Evolutionary conservation across 1,140 invertebrate species (phyloP), one percentile per base, ranked within the genome.

Genomic region (Lepidurus apus): DNA sequence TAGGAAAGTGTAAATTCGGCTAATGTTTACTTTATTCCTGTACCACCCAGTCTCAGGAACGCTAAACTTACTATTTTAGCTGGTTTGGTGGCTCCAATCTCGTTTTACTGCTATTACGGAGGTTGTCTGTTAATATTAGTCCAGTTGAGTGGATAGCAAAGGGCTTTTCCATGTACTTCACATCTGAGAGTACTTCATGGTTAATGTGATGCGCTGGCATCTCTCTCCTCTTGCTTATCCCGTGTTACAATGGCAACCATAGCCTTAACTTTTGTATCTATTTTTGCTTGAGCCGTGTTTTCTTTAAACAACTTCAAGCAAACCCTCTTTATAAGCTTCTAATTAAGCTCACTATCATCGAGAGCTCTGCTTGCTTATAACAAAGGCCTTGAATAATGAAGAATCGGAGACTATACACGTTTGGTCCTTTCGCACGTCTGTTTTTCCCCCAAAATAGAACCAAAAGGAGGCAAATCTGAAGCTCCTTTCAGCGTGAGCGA

Each of bases 131-230:
- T 65, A 65, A 65, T 65, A 65, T 65, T 65, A 65, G 53, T 65
- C 53, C 53, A 65, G 53, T 65, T 65, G 53, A 65, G 53, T 65
- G 53, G 53, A 65, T n/a, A 65, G 53, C 53, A 65, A 65, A 65
- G 53, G 53, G 53, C 53, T 65, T 65, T 65, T 65, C 53, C 53
- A 21, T 65, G 53, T 65, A 65, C 53, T 65, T 65, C 53, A 65
- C 53, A 65, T 65, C 53, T 65, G 53, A 65, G 53, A 65, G 53
- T 65, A 65, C 53, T 65, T 65, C 53, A 65, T 65, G 53, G 53
- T 65, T 65, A 65, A 65, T 65, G 53, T 65, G 53, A 21, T 65
- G 53, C 53, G 53, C 53, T 65, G 4, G 53, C 53, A 65, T 65
- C 53, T 65, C 53, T 65, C 53, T 17, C 6, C 53, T 65, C 53